phyloP scores from a whole-genome alignment of 2,113 vertebrate species.

The Peromyscus leucopus region DNA sequence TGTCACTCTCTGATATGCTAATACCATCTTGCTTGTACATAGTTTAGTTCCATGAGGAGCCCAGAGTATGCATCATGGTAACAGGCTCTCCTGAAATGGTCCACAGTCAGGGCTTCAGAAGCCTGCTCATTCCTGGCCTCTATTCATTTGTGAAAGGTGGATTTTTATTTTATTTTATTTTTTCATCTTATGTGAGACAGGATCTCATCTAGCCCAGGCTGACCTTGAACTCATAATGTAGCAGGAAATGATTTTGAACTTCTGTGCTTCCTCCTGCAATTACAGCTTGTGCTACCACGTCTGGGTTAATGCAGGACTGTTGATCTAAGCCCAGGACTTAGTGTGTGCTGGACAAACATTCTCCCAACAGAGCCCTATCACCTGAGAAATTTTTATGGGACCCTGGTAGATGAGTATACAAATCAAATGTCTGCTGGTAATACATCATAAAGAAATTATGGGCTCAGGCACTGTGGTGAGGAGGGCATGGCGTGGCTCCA shows the following conservation, averaged over 20 bases:
- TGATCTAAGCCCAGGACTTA: not conserved
- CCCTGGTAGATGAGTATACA: not conserved
- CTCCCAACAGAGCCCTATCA: not conserved
- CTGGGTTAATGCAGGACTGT: not conserved
- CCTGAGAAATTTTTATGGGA: not conserved
- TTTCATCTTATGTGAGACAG: not conserved
- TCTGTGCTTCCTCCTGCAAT: not conserved
- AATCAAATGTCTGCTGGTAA: not conserved
- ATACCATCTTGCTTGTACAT: accelerated
- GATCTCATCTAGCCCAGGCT: not conserved
- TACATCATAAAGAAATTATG: not conserved
- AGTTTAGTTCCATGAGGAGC: not conserved
- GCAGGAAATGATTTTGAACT: not conserved
- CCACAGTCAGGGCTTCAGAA: not conserved
- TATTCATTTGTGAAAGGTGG: not conserved
- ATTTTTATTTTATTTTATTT: not conserved
- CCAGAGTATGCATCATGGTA: not conserved
- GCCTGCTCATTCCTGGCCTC: not conserved
- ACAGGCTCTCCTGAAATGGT: not conserved
- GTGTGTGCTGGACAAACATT: not conserved
- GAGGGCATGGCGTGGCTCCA: no score
- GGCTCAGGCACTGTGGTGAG: not conserved
- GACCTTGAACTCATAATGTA: not conserved
- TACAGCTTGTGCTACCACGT: not conserved
- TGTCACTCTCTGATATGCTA: not conserved